Evolutionary conservation across 2,113 vertebrate species (phyloP).

Genomic region (Steatornis caripensis): DNA sequence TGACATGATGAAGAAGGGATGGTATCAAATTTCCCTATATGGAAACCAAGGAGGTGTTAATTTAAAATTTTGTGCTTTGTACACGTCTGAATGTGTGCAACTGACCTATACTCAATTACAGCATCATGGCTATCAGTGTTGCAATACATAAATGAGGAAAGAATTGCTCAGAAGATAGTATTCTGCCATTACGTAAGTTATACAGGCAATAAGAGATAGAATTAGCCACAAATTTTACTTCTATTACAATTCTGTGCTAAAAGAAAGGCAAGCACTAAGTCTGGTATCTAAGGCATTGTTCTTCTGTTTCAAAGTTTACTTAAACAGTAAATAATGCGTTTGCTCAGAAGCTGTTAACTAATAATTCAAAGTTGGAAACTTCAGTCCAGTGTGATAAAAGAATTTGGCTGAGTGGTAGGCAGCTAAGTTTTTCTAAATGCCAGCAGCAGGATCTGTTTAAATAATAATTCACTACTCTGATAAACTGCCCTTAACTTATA

Average conservation of each 20-base stretch:
- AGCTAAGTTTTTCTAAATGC: not conserved
- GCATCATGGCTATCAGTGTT: not conserved
- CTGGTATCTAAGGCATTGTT: not conserved
- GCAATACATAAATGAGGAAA: not conserved
- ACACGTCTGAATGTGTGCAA: fast-evolving
- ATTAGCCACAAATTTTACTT: not conserved
- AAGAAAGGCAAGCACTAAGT: not conserved
- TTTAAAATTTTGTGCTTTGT: not conserved
- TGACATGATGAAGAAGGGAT: not conserved
- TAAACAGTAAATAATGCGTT: conserved; percentile 14
- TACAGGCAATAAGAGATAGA: not conserved
- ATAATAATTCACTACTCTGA: conserved; percentile 1
- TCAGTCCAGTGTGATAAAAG: conserved; percentile 21
- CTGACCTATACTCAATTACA: not conserved
- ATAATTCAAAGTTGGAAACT: conserved; percentile 45
- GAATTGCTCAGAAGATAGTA: not conserved
- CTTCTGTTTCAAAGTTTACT: conserved; percentile 25
- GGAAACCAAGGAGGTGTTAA: not conserved
- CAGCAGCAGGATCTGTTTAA: not conserved
- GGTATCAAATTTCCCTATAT: not conserved
- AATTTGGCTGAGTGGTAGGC: not conserved
- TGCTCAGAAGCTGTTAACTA: not conserved
- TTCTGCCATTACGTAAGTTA: not conserved
- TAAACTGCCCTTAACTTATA: not conserved
- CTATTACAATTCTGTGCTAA: not conserved